A percentile compares a stretch with the other conserved stretches of the same genome.
These are phyloP conservation scores for Ellobius talpinus DNA, from an alignment of 2,113 vertebrate genomes.

Conservation along the genomic window DNA sequence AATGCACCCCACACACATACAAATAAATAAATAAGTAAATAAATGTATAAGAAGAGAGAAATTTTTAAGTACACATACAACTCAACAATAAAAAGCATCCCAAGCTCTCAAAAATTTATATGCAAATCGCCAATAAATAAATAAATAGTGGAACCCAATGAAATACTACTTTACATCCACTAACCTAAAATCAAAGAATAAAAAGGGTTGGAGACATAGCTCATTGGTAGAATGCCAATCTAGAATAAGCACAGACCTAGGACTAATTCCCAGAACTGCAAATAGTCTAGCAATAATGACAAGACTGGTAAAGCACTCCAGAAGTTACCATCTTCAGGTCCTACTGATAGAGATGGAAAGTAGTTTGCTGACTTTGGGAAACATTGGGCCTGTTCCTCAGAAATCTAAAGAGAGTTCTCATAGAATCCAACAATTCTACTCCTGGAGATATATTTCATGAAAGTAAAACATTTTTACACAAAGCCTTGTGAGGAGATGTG, in stretches of 20 bases:
- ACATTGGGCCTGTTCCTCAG: neutral
- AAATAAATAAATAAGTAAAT: neutral
- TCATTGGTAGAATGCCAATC: too few relatives aligned
- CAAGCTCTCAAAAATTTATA: conserved; percentile 9
- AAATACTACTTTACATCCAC: neutral
- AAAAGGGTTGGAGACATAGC: neutral
- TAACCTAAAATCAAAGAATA: neutral
- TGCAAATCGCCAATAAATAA: neutral
- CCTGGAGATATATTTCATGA: neutral
- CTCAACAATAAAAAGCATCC: neutral
- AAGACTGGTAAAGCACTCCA: neutral
- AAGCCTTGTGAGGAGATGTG: neutral
- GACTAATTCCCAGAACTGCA: neutral
- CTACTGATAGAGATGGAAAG: neutral
- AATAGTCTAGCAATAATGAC: neutral
- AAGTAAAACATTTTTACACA: neutral
- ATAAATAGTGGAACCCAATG: neutral
- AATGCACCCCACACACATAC: neutral
- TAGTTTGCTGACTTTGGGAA: neutral
- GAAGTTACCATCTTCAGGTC: neutral
- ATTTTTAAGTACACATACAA: neutral
- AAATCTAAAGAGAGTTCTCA: conserved; percentile 25
- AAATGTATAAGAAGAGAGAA: neutral
- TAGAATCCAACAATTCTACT: neutral
- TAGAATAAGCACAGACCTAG: too few relatives aligned